Evolutionary conservation across 2,888 invertebrate species (phyloP), one percentile per base, ranked within the genome.

Genomic region (Lomographa bimaculata): DNA sequence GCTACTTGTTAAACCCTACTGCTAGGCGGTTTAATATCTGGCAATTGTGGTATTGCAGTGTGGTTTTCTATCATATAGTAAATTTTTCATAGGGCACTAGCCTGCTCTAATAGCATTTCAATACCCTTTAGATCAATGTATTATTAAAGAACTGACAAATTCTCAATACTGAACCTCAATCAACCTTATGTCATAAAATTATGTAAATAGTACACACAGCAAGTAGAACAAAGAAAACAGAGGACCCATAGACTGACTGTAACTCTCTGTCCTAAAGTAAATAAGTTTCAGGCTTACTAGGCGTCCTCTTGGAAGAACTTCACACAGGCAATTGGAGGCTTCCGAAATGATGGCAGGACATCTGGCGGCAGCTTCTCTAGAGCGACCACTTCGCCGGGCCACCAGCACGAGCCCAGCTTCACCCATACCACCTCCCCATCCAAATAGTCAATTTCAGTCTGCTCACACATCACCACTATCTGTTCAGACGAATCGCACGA

Each of bases 371-470:
- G 80, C 63, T 90, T 90, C 34, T 91, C 91, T 9, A 89, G 72
- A 47, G 91, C 91, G 25, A 92, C 91, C 44, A 96, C 95, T 75
- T 94, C 94, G 5, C 95, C 96, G 11, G 96, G 96, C 96, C 96
- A 96, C 95, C 96, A 96, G 63, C 92, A 93, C 20, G 92, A 90
- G 19, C 94, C 93, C 47, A 96, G 79, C 78, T 96, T 96, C 8
- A 96, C 95, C 96, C 96, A 96, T 49, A 96, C 96, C 61, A 96
- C 90, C 64, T 96, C 95, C 33, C 94, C 94, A 59, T 93, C 93
- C 60, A 90, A 85, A 82, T 93, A 94, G 66, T 74, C 84, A 57
- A 91, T 90, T 84, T 92, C 91, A 62, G 91, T 91, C 83, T 93
- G 92, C 64, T 94, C 94, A 85, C 93, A 92, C 94, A 94, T 94